Evolutionary conservation across 2,797 vertebrate genomes (phyloP), one percentile per base, ranked within the genome.

Genomic region (Hylomyscus alleni): DNA sequence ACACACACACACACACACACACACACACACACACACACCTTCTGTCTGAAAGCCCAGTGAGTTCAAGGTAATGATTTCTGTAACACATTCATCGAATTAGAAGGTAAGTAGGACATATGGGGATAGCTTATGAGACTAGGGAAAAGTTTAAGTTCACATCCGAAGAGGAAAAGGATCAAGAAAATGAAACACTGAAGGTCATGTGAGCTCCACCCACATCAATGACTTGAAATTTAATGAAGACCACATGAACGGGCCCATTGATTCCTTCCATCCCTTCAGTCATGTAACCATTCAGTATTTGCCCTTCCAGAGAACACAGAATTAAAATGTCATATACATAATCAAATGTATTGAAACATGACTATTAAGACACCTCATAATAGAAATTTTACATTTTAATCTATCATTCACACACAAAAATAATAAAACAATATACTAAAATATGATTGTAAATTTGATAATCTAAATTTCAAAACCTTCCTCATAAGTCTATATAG

Each of bases 391-490:
- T 60, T 73, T 65, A 50, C 2, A 1, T 54, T 89, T 52, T 26
- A 47, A 44, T 65, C 34, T 44, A 40, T 12, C n/a, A 62, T 22
- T 83, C 62, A 76, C 13, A n/a, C 52, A 83, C 34, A 37, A 26
- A 58, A 89, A 20, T 52, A 77, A 50, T 26, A 24, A 73, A 60
- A 34, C 2, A 62, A n/a, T 12, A 26, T 11, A 82, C 6, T 44
- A 75, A 82, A 44, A 81, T 11, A 34, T 50, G 13, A n/a, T 26
- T 47, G 2, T 12, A 78, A 60, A 67, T 31, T 47, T 58, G 4
- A 75, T 75, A 56, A 92, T 67, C 37, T 93, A 90, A 92, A 92
- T 72, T 84, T 72, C 24, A 22, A 81, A 72, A 65, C 29, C 1
- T 34, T 31, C 72, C 62, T 54, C 17, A n/a, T 58, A 81, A 9